These are phyloP conservation scores for Tragulus kanchil DNA, from an alignment of 2,113 vertebrate species.

Conservation along the genomic window DNA sequence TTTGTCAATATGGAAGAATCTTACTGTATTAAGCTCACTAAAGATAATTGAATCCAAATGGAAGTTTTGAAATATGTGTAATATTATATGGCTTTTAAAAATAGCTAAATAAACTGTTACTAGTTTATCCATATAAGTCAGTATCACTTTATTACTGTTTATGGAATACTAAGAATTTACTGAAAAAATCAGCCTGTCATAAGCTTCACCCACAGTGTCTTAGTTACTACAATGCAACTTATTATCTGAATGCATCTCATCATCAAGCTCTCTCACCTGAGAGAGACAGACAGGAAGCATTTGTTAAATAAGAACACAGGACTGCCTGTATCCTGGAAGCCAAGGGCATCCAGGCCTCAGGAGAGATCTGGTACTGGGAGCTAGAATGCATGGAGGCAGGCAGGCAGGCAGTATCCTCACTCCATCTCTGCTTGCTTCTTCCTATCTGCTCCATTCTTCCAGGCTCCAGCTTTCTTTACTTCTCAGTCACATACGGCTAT, in stretches of 20 bases:
- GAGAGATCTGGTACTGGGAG: not conserved
- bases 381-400: not conserved
- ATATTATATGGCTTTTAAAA: constrained; percentile 24
- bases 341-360: not conserved
- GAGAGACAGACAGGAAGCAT: not conserved
- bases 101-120: not conserved
- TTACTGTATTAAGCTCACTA: constrained; percentile 28
- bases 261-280: not conserved
- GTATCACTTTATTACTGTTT: constrained; percentile 34
- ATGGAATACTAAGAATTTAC: constrained; percentile 2
- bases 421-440: not conserved
- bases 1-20: constrained; percentile 33
- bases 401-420: not conserved
- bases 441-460: not conserved
- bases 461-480: not conserved
- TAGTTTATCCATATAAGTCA: constrained; percentile 25
- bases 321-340: not conserved
- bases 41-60: constrained; percentile 35
- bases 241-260: not conserved
- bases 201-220: not conserved
- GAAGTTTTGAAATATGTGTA: not conserved
- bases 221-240: not conserved
- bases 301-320: not conserved
- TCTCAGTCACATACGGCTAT: constrained; percentile 12
- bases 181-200: constrained; percentile 26